Percentiles rank a stretch among this genome's conserved stretches.
These are phyloP conservation scores for Choreutis nemorana DNA, from an alignment of 2,888 invertebrate species.

Conservation along the genomic window DNA sequence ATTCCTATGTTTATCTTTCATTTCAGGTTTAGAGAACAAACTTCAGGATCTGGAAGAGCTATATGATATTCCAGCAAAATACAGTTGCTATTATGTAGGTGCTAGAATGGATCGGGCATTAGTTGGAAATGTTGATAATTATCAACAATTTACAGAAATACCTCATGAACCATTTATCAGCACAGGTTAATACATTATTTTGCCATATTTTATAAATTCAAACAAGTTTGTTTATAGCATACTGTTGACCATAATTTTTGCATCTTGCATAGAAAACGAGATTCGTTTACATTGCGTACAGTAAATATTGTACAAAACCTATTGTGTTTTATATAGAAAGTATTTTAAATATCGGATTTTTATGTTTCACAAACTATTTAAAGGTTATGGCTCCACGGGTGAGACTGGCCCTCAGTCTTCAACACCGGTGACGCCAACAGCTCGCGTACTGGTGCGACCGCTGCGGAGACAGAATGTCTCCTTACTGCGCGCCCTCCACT, in stretches of 20 bases:
- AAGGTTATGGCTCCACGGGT: conserved; percentile 47
- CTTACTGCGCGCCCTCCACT: conserved; percentile 74
- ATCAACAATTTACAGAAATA: conserved; percentile 46
- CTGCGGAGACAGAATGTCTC: conserved; percentile 55
- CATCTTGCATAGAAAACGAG: too few relatives aligned
- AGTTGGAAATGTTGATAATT: conserved; percentile 58
- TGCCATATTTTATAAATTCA: neutral
- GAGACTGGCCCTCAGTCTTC: conserved; percentile 34
- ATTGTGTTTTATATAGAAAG: neutral
- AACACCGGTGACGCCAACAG: conserved; percentile 45
- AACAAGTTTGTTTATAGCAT: neutral
- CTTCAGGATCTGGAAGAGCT: conserved; percentile 80
- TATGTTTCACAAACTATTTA: too few relatives aligned
- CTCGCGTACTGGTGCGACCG: conserved; percentile 36
- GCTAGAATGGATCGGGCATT: conserved; percentile 66
- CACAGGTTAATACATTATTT: conserved; percentile 23
- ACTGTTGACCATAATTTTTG: neutral
- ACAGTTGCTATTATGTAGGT: conserved; percentile 70
- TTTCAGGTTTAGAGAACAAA: conserved; percentile 70
- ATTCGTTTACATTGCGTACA: too few relatives aligned
- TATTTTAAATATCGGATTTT: neutral
- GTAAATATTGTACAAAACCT: neutral
- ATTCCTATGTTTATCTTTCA: too few relatives aligned
- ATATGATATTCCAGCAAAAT: conserved; percentile 77
- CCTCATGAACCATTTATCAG: conserved; percentile 58